Evolutionary conservation across 2,888 invertebrate species (phyloP).

Genomic region (Ctena decussata): DNA sequence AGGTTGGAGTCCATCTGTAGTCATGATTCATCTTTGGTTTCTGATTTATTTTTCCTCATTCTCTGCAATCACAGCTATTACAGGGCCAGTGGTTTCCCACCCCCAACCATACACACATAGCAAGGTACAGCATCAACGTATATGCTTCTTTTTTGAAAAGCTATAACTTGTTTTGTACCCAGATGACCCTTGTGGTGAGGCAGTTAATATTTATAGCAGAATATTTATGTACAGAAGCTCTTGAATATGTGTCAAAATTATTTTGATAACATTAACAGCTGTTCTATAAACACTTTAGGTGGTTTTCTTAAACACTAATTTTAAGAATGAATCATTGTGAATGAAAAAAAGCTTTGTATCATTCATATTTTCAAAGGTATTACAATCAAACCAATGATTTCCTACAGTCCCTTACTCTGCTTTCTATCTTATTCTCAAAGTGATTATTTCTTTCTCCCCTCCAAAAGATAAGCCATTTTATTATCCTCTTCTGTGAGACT

Average conservation of each 20-base stretch:
- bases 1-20: not conserved
- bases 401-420: too few relatives aligned
- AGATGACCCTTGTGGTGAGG: not conserved
- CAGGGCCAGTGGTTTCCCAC: too few relatives aligned
- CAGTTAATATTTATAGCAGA: not conserved
- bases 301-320: too few relatives aligned
- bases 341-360: too few relatives aligned
- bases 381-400: too few relatives aligned
- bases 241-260: not conserved
- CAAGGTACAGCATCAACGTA: not conserved
- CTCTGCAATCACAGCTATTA: not conserved
- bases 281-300: too few relatives aligned
- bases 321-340: too few relatives aligned
- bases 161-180: not conserved
- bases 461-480: too few relatives aligned
- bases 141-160: not conserved
- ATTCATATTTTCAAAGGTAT: too few relatives aligned
- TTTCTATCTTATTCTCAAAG: too few relatives aligned
- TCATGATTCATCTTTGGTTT: not conserved
- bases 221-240: not conserved
- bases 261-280: not conserved
- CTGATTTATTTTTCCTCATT: not conserved
- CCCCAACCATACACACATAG: not conserved
- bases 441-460: too few relatives aligned
- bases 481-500: too few relatives aligned